Evolutionary conservation across 2,888 invertebrate genomes (phyloP), one percentile per base, ranked within the genome.

Genomic region (Himalopsyche kuldschensis): DNA sequence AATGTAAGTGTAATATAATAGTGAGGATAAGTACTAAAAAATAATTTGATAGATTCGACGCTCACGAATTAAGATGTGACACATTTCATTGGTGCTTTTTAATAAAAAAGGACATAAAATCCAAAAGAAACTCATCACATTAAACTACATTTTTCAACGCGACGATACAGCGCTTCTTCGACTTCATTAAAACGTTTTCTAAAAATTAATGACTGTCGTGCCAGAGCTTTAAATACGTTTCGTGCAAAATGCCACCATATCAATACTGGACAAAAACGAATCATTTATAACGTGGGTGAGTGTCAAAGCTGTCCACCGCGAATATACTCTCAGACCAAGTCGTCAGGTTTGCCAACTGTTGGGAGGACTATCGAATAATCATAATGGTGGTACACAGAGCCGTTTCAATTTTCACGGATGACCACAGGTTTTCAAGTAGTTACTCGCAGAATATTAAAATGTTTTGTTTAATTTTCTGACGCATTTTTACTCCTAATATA

Each of bases 341-440:
- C 20, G 55, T 55, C 55, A 55, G 20, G 55, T 55, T 11, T 69
- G 4, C 11, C 20, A 69, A 24, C 69, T 30, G 24, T 27, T 69
- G 15, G 24, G 15, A 69, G 17, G 3, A n/a, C 32, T 30, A 27
- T 35, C 30, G 77, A 47, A 77, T 76, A 35, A 80, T 83, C 78
- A 83, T 80, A 77, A 76, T 31, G 46, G 41, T 76, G 30, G 55
- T 76, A 69, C 79, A 78, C 10, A 24, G 76, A 78, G 41, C 77
- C 35, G 76, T 80, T 81, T 81, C 80, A 83, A 80, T 83, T 83
- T 76, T 78, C 80, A 75, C 55, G 24, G 6, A 20, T 8, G 55
- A 20, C 24, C 55, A 55, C 20, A 2, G 55, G 8, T 55, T 55
- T n/a, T 55, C 55, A 55, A 55, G 55, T 2, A n/a, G n/a, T n/a